A percentile compares a stretch with the other conserved stretches of the same genome.
Evolutionary conservation across 1,140 invertebrate species (phyloP).

Genomic region (Bombus difficillimus): DNA sequence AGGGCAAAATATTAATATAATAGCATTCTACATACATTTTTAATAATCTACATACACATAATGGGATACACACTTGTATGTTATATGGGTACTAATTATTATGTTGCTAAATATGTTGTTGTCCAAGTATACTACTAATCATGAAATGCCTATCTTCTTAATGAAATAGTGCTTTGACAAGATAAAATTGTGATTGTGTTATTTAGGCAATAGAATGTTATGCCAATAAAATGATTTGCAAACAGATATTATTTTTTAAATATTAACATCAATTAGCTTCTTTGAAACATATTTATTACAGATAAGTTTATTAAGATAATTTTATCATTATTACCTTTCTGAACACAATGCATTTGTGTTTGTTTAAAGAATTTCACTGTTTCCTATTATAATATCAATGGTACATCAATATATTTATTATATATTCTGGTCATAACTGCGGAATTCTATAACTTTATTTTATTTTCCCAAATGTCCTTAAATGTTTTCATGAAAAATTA

Average conservation of each 20-base stretch:
- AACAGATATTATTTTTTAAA: conserved; percentile 37
- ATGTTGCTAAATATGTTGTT: conserved; percentile 58
- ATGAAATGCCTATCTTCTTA: conserved; percentile 58
- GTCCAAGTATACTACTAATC: conserved; percentile 69
- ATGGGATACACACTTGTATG: conserved; percentile 68
- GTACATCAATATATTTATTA: not conserved
- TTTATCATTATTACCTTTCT: conserved; percentile 35
- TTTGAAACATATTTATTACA: conserved; percentile 53
- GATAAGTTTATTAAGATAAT: conserved; percentile 51
- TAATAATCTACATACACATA: conserved; percentile 63
- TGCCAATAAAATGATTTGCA: conserved; percentile 37
- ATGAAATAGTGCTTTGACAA: conserved; percentile 63
- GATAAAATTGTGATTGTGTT: conserved; percentile 60
- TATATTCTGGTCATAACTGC: conserved; percentile 22
- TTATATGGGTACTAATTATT: conserved; percentile 70
- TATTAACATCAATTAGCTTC: conserved; percentile 61
- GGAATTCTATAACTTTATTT: conserved; percentile 20
- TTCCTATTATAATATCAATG: not conserved
- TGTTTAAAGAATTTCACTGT: not conserved
- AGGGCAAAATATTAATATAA: conserved; percentile 84
- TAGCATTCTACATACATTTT: conserved; percentile 71
- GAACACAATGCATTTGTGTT: conserved; percentile 67
- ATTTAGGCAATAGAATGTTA: conserved; percentile 54
- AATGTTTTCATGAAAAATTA: conserved; percentile 35
- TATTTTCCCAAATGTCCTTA: conserved; percentile 11